Evolutionary conservation across 2,113 vertebrate genomes (phyloP).

Genomic region (Emydocephalus ijimae): DNA sequence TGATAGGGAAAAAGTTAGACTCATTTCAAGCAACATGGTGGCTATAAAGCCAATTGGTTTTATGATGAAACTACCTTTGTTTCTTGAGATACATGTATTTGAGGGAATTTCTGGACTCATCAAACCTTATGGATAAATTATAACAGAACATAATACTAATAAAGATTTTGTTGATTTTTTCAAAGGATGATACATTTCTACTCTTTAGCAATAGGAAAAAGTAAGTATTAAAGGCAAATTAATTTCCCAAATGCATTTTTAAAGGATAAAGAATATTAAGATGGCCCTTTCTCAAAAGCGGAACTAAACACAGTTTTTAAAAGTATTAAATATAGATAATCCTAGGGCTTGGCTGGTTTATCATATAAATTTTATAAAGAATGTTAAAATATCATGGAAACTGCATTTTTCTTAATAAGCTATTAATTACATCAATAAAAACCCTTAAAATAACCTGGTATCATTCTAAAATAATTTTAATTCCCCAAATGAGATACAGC

Average conservation of each 20-base stretch:
- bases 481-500: neutral
- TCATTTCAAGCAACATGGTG: neutral
- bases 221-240: neutral
- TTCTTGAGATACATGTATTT: neutral
- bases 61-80: neutral
- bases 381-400: neutral
- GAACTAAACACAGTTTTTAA: neutral
- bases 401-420: neutral
- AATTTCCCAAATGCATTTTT: neutral
- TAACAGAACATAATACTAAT: neutral
- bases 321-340: neutral
- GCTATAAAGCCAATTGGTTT: neutral
- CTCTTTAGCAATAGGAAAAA: neutral
- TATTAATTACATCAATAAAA: neutral
- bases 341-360: neutral
- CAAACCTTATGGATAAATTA: neutral
- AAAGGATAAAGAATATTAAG: neutral
- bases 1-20: neutral
- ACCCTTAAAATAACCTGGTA: neutral
- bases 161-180: neutral
- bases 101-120: neutral
- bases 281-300: neutral
- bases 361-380: neutral
- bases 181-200: neutral
- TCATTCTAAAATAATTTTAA: neutral